phyloP scores from a whole-genome alignment of 2,888 invertebrate genomes.

The Platycheirus albimanus region DNA sequence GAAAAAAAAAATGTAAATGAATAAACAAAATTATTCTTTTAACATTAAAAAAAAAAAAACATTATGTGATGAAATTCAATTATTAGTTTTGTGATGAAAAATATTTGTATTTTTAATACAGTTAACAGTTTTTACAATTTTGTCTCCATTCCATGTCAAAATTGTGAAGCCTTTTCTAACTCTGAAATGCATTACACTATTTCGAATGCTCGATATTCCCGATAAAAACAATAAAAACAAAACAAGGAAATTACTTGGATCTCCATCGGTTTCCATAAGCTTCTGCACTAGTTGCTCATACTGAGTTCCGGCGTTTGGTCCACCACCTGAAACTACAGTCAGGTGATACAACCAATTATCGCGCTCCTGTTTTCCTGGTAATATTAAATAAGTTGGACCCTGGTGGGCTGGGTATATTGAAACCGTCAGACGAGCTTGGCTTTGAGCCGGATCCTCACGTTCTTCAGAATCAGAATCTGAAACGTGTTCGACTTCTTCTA shows the following conservation, averaged over 20 bases:
- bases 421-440: slow-evolving; percentile 91
- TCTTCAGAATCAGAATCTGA: slow-evolving; percentile 96
- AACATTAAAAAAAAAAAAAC: no score
- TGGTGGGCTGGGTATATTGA: slow-evolving; percentile 97
- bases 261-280: slow-evolving; percentile 97
- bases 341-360: slow-evolving; percentile 93
- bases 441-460: slow-evolving; percentile 88
- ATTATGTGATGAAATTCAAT: no score
- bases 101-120: no score
- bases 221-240: no score
- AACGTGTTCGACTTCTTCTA: slow-evolving; percentile 97
- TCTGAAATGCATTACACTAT: no score
- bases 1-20: no score
- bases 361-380: slow-evolving; percentile 96
- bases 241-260: slow-evolving; percentile 91
- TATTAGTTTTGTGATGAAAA: no score
- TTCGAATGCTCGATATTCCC: no score
- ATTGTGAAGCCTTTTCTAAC: no score
- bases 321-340: slow-evolving; percentile 96
- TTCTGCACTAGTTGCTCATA: slow-evolving; percentile 98
- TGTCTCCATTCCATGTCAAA: no score
- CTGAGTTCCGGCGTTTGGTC: slow-evolving; percentile 95
- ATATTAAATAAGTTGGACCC: slow-evolving; percentile 96
- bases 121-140: no score
- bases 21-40: no score